Evolutionary conservation across 2,888 invertebrate genomes (phyloP), one percentile per base, ranked within the genome.

Genomic region (Yponomeuta evonymella): DNA sequence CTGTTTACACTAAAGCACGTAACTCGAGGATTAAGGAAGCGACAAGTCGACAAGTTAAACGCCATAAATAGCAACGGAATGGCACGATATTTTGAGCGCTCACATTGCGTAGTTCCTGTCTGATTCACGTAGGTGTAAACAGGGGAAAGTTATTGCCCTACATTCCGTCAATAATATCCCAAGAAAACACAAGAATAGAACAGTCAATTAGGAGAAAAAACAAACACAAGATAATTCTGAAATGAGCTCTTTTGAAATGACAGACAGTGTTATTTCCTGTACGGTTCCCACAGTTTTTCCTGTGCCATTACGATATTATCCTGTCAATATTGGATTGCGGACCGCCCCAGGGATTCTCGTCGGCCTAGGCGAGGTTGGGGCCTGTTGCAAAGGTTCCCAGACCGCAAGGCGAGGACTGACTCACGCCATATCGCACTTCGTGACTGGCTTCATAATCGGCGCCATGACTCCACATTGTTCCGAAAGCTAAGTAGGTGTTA

Each of bases 381-480:
- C 68, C 29, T 29, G 51, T 71, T 70, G 72, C 70, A 23, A 65
- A 72, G 69, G 15, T 72, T 72, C 72, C 70, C 72, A 72, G 72
- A 71, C 71, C 72, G 58, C 70, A 63, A 63, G 71, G 70, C 43
- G 63, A 71, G 58, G 48, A 48, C 66, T 70, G 70, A 70, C 58
- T 72, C 72, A 72, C 72, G 71, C 23, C n/a, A 48, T 30, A 36
- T 66, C 66, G 58, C 48, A 67, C 23, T n/a, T 71, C 71, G 71
- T 71, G 71, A 71, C 71, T 29, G 51, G 68, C 51, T 29, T 68
- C 23, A 51, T 48, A 29, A 68, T 29, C 51, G 51, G 10, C 68
- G 48, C 48, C 12, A 68, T 68, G 68, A 68, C n/a, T 68, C 51
- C 51, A 51, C 68, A 48, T 68, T 68, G 68, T 68, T 51, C 51